Percentiles rank a stretch among this genome's conserved stretches.
Evolutionary conservation across 2,888 invertebrate species (phyloP).

Genomic region (Volucella bombylans): DNA sequence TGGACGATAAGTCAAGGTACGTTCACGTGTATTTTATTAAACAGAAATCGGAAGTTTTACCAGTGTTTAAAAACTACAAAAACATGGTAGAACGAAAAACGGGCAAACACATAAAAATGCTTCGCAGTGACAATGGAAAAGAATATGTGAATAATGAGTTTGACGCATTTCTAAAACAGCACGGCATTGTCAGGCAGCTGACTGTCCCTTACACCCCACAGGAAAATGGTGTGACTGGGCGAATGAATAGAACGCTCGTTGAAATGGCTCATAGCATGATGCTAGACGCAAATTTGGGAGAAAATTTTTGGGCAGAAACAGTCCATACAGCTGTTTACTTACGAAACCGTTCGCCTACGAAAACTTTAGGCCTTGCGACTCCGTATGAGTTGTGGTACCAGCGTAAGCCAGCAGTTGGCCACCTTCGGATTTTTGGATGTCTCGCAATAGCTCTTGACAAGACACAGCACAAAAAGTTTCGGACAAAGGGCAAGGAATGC

Average conservation of each 20-base stretch:
- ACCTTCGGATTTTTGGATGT: conserved; percentile 50
- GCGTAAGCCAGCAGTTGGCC: too few relatives aligned
- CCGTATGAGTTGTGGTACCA: conserved; percentile 66
- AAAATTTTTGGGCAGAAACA: too few relatives aligned
- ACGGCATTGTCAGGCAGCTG: conserved; percentile 57
- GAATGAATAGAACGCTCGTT: conserved; percentile 55
- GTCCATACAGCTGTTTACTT: too few relatives aligned
- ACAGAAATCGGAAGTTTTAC: conserved; percentile 65
- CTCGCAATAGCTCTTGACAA: conserved; percentile 42
- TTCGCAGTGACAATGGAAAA: conserved; percentile 55
- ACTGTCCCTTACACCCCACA: conserved; percentile 58
- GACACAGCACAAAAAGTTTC: too few relatives aligned
- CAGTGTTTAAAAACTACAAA: conserved; percentile 39
- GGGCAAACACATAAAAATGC: conserved; percentile 24
- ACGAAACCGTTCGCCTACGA: too few relatives aligned
- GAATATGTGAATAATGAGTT: conserved; percentile 61
- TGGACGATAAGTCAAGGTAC: conserved; percentile 48
- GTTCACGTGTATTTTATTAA: conserved; percentile 27
- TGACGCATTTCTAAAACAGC: conserved; percentile 38
- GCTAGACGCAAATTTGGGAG: conserved; percentile 51
- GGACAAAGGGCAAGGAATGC: conserved; percentile 42
- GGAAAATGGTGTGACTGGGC: conserved; percentile 70
- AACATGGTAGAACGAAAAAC: conserved; percentile 22
- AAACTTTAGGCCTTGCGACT: too few relatives aligned
- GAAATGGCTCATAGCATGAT: conserved; percentile 76